These are phyloP conservation scores for Rhinolophus sinicus DNA, from an alignment of 2,113 vertebrate genomes.

Conservation along the genomic window DNA sequence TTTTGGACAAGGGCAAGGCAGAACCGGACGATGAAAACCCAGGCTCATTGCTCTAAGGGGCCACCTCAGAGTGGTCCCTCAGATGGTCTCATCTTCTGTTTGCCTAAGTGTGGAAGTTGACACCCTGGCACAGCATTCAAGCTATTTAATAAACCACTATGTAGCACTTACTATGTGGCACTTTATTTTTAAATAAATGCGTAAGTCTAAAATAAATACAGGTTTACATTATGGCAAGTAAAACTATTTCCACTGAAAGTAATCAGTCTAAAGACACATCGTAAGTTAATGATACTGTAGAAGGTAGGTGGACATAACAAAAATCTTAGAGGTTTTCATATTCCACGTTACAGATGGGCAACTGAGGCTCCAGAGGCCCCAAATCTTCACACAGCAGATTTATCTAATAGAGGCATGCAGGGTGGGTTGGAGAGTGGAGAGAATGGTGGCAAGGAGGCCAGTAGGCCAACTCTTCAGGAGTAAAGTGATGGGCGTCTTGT, in stretches of 20 bases:
- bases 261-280: neutral
- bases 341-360: neutral
- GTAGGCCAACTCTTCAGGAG: neutral
- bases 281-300: neutral
- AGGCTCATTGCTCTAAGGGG: neutral
- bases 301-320: neutral
- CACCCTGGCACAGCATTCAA: neutral
- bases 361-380: neutral
- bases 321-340: neutral
- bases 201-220: constrained; percentile 14
- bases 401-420: no score
- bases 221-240: neutral
- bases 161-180: neutral
- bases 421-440: neutral
- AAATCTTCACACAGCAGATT: neutral
- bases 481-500: neutral
- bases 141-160: neutral
- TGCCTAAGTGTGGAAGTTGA: neutral
- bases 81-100: neutral
- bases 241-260: neutral
- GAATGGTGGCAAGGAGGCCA: neutral
- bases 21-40: neutral
- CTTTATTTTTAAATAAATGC: constrained; percentile 31
- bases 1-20: neutral
- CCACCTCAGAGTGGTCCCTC: neutral